Evolutionary conservation across 2,888 invertebrate genomes (phyloP).

Genomic region (Pristionchus mayeri): DNA sequence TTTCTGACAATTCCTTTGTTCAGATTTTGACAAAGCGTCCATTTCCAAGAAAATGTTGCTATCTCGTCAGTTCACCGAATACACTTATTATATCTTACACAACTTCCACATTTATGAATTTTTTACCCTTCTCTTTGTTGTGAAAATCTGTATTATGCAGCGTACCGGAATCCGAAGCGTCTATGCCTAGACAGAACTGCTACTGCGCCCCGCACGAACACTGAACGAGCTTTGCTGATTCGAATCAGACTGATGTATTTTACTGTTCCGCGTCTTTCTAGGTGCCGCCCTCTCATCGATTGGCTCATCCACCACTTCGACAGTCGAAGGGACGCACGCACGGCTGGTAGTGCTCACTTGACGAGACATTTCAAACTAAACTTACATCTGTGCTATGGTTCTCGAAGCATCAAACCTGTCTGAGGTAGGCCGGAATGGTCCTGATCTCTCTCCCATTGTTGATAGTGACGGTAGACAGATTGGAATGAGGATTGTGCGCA

Average conservation of each 20-base stretch:
- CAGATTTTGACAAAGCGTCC: too few relatives aligned
- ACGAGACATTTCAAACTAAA: constrained; percentile 9
- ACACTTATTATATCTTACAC: too few relatives aligned
- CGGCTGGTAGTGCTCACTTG: background rate
- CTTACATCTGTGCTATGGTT: background rate
- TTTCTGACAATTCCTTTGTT: too few relatives aligned
- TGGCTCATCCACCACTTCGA: background rate
- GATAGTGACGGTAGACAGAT: background rate
- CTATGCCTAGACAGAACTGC: background rate
- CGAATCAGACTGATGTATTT: background rate
- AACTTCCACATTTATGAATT: too few relatives aligned
- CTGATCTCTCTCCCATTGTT: background rate
- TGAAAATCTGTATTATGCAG: background rate
- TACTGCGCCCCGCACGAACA: background rate
- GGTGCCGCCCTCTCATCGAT: background rate
- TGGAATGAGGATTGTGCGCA: too few relatives aligned
- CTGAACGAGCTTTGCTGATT: background rate
- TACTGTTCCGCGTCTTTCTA: background rate
- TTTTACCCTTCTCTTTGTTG: background rate
- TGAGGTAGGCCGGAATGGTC: background rate
- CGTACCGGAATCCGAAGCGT: background rate
- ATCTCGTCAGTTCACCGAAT: too few relatives aligned
- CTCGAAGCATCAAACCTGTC: constrained; percentile 1
- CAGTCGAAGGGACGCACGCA: too few relatives aligned
- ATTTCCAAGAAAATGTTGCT: too few relatives aligned